These are phyloP conservation scores for Syngnathus floridae DNA, from an alignment of 2,113 vertebrate species.

Conservation along the genomic window DNA sequence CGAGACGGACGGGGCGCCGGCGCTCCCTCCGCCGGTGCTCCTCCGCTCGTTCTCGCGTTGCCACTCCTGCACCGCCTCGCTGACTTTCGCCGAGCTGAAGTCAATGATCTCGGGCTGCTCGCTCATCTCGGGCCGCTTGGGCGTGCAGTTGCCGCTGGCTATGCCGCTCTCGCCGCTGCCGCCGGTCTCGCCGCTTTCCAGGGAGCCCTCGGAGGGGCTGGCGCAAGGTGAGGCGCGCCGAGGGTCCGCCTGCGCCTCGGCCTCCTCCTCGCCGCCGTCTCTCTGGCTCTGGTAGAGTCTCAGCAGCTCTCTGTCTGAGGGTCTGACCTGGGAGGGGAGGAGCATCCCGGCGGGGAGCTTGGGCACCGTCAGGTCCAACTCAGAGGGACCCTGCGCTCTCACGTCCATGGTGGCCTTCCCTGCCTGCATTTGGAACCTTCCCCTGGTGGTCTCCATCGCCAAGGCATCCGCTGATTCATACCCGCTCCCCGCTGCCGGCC, in stretches of 20 bases:
- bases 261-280: conserved; percentile 69
- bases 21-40: conserved; percentile 9
- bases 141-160: conserved; percentile 75
- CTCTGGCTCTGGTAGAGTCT: conserved; percentile 85
- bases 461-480: conserved; percentile 62
- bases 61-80: conserved; percentile 64
- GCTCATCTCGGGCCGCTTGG: conserved; percentile 63
- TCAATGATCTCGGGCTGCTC: conserved; percentile 56
- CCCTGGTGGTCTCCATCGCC: conserved; percentile 60
- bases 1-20: accelerated
- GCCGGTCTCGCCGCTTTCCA: conserved; percentile 82
- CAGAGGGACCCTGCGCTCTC: conserved; percentile 25
- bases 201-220: conserved; percentile 93
- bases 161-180: conserved; percentile 75
- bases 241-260: conserved; percentile 69
- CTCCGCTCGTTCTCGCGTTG: conserved; percentile 62
- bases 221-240: conserved; percentile 89
- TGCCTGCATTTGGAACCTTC: conserved; percentile 76
- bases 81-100: conserved; percentile 43
- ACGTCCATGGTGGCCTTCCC: conserved; percentile 71
- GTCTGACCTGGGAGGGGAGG: conserved; percentile 61
- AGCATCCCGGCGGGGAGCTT: conserved; percentile 65
- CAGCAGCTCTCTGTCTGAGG: conserved; percentile 76
- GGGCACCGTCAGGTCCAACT: conserved; percentile 51
- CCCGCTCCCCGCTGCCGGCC: conserved; percentile 60